Conservation (phyloP, 2,888 invertebrate genomes). For the Nomada flava region DNA sequence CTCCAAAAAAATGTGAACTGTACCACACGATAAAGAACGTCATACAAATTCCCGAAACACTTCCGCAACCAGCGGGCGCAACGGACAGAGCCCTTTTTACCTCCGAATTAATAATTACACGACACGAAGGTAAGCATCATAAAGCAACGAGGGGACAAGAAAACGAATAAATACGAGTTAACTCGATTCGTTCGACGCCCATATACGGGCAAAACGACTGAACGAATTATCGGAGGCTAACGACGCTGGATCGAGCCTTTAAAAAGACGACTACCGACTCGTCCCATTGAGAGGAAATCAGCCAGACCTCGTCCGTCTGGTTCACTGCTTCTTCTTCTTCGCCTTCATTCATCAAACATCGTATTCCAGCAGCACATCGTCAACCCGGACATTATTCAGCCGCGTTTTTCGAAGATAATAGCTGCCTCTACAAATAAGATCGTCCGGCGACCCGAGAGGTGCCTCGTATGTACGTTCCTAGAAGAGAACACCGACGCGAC, state of each 20-base stretch:
- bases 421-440: slow-evolving; percentile 60
- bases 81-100: background rate
- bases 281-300: slow-evolving; percentile 75
- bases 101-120: slow-evolving; percentile 33
- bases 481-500: slow-evolving; percentile 48
- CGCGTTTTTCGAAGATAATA: slow-evolving; percentile 63
- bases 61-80: background rate
- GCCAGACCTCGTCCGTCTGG: slow-evolving; percentile 68
- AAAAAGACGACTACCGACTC: slow-evolving; percentile 64
- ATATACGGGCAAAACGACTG: slow-evolving; percentile 63
- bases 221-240: slow-evolving; percentile 68
- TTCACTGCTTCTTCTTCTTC: slow-evolving; percentile 63
- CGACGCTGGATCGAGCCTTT: slow-evolving; percentile 49
- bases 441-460: slow-evolving; percentile 52
- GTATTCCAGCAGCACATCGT: slow-evolving; percentile 55
- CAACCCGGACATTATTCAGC: slow-evolving; percentile 57
- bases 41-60: background rate
- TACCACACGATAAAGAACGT: too few relatives aligned
- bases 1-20: too few relatives aligned
- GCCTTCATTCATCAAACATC: slow-evolving; percentile 80
- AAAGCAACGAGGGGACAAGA: slow-evolving; percentile 37
- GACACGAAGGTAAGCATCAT: slow-evolving; percentile 15
- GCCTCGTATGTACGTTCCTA: slow-evolving; percentile 39
- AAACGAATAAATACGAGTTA: slow-evolving; percentile 61
- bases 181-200: slow-evolving; percentile 63